These are phyloP conservation scores for Tipula helvola DNA, from an alignment of 2,888 invertebrate genomes.

Conservation along the genomic window DNA sequence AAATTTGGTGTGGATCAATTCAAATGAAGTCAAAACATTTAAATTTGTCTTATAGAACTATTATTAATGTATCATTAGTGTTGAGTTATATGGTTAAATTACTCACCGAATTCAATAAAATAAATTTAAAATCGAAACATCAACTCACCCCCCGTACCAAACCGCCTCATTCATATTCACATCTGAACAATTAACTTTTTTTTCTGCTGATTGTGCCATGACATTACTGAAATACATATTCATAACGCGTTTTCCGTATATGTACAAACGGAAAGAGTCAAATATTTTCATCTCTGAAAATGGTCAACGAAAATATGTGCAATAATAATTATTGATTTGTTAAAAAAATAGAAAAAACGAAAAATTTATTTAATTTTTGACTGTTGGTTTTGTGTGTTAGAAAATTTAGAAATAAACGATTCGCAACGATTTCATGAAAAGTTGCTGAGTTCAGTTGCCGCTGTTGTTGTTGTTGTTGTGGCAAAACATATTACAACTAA, in stretches of 20 bases:
- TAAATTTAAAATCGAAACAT: too few species aligned
- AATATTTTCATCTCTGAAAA: neutral
- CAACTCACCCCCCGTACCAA: too few species aligned
- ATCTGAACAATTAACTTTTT: too few species aligned
- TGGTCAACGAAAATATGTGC: neutral
- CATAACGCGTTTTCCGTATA: neutral
- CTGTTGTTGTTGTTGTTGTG: neutral
- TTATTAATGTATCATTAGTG: too few species aligned
- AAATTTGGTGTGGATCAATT: too few species aligned
- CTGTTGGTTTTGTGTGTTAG: neutral
- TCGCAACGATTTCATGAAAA: neutral
- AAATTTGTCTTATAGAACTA: too few species aligned
- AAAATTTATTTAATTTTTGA: neutral
- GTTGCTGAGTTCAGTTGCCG: neutral
- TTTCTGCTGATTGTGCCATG: neutral
- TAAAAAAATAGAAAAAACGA: neutral
- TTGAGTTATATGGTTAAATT: too few species aligned
- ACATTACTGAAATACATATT: neutral
- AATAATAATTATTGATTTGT: conserved; percentile 4
- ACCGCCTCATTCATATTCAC: too few species aligned
- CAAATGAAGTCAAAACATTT: too few species aligned
- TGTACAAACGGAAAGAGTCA: neutral
- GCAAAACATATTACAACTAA: neutral
- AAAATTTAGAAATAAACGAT: neutral
- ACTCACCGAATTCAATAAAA: too few species aligned